Percentiles rank a stretch among this genome's conserved stretches.
phyloP scores from a whole-genome alignment of 2,797 vertebrate species.

The Pseudochaenichthys georgianus region DNA sequence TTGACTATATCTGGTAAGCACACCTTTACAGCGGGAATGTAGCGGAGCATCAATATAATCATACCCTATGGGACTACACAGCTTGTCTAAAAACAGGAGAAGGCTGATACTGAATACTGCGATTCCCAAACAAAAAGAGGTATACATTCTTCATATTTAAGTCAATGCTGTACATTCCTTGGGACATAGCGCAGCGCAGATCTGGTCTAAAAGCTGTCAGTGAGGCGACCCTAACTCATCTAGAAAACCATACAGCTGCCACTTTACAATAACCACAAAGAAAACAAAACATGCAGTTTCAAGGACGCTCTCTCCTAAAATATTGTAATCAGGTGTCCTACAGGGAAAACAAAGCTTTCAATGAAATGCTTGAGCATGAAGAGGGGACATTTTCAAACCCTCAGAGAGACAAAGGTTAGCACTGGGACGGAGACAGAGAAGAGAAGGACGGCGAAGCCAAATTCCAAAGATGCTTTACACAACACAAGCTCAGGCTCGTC shows the following conservation, averaged over 20 bases:
- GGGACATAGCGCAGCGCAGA: not conserved
- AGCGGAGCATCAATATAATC: constrained; percentile 1
- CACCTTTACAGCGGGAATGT: not conserved
- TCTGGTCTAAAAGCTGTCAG: constrained; percentile 11
- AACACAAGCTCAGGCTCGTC: constrained; percentile 76
- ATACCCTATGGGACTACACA: not conserved
- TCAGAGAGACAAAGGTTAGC: constrained; percentile 41
- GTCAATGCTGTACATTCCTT: not conserved
- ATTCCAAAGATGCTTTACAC: constrained; percentile 81
- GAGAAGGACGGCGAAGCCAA: constrained; percentile 48
- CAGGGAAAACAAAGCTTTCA: constrained; percentile 49
- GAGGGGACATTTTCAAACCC: constrained; percentile 47
- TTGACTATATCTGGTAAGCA: not conserved
- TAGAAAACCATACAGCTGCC: constrained; percentile 39
- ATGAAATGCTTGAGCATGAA: constrained; percentile 49
- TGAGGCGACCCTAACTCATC: constrained; percentile 26
- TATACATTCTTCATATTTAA: not conserved
- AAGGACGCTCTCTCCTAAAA: constrained; percentile 43
- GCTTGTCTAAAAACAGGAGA: not conserved
- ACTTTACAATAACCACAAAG: constrained; percentile 50
- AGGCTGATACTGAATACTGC: not conserved
- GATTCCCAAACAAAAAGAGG: not conserved
- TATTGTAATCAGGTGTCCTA: constrained; percentile 60
- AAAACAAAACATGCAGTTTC: constrained; percentile 53
- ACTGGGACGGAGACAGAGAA: constrained; percentile 27